These are phyloP conservation scores for Artibeus lituratus DNA, from an alignment of 2,797 vertebrate genomes.

Conservation along the genomic window DNA sequence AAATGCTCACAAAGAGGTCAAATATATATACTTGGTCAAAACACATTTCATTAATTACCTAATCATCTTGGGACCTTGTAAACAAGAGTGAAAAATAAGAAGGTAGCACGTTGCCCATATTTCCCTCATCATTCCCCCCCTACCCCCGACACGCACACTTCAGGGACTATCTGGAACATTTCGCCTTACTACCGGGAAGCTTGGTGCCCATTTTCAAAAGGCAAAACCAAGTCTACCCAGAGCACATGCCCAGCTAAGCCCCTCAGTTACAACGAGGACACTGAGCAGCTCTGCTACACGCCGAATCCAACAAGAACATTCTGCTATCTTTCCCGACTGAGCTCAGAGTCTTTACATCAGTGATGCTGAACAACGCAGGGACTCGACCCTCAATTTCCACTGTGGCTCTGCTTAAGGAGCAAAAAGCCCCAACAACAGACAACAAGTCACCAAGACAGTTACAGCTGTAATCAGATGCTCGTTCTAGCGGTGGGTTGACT, in stretches of 20 bases:
- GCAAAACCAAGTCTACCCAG: not conserved
- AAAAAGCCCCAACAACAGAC: not conserved
- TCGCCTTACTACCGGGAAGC: not conserved
- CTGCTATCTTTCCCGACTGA: not conserved
- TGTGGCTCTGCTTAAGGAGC: not conserved
- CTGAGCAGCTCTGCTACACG: not conserved
- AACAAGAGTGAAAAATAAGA: not conserved
- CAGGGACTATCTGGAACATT: not conserved
- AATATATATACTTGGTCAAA: not conserved
- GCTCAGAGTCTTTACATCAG: not conserved
- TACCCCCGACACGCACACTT: not conserved
- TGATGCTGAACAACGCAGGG: not conserved
- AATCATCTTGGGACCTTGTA: not conserved
- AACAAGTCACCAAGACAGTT: not conserved
- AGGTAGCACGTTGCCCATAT: not conserved
- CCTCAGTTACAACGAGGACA: not conserved
- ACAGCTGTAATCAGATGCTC: not conserved
- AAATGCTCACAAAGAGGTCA: not conserved
- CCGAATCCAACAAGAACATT: not conserved
- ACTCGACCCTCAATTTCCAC: not conserved
- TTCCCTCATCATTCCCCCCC: not conserved
- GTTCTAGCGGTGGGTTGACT: not conserved
- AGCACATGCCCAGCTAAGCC: not conserved
- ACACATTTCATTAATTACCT: not conserved
- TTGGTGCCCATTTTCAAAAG: not conserved